Evolutionary conservation across 2,797 vertebrate genomes (phyloP).

Genomic region (Cyprinodon diabolis): DNA sequence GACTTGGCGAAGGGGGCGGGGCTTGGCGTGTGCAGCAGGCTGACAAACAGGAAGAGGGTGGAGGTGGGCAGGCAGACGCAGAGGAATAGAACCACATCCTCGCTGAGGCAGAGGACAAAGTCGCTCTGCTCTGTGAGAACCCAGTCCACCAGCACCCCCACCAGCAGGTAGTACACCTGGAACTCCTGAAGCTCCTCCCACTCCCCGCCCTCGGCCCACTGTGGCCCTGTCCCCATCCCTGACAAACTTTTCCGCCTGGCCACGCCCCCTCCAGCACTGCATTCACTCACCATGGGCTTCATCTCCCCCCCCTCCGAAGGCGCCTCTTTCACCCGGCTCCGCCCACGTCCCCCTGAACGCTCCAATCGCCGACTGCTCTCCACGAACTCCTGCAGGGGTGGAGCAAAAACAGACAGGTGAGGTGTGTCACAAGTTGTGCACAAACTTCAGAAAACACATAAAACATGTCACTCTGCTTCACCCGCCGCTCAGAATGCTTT

Average conservation of each 20-base stretch:
- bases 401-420: constrained; percentile 26
- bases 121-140: constrained; percentile 85
- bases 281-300: constrained; percentile 98
- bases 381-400: constrained; percentile 90
- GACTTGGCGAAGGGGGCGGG: constrained; percentile 29
- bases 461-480: too few species aligned
- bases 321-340: constrained; percentile 84
- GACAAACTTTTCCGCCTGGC: constrained; percentile 18
- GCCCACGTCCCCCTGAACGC: constrained; percentile 88
- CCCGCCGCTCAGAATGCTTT: too few species aligned
- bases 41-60: constrained; percentile 90
- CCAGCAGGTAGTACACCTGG: constrained; percentile 93
- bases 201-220: constrained; percentile 82
- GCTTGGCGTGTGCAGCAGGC: constrained; percentile 80
- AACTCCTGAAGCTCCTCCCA: constrained; percentile 89
- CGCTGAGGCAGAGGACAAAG: constrained; percentile 88
- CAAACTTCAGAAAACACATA: too few species aligned
- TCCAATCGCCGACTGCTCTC: constrained; percentile 92
- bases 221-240: constrained; percentile 79
- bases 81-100: constrained; percentile 94
- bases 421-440: not conserved
- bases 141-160: constrained; percentile 94
- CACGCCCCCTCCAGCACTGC: constrained; percentile 73
- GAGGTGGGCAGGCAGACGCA: constrained; percentile 93
- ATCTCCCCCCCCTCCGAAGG: constrained; percentile 88